phyloP scores from a whole-genome alignment of 2,113 vertebrate species.

The Myiopsitta monachus region DNA sequence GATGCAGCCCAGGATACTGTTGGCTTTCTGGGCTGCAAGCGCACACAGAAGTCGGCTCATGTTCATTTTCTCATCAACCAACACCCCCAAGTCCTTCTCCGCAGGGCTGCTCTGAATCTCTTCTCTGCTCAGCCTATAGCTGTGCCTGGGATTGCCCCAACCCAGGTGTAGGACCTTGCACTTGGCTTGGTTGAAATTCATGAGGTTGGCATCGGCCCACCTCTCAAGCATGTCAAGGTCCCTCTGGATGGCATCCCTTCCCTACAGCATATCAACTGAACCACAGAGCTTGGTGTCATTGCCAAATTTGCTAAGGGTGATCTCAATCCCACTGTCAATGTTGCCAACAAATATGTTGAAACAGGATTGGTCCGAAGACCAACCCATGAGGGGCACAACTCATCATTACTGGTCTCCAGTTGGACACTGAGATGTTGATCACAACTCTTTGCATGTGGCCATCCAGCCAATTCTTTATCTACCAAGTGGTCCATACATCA shows the following conservation, averaged over 20 bases:
- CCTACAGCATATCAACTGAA: neutral
- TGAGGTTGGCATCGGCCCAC: neutral
- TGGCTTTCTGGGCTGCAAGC: neutral
- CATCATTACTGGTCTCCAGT: neutral
- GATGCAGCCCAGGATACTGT: neutral
- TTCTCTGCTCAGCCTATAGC: neutral
- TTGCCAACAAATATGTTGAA: neutral
- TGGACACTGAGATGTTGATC: neutral
- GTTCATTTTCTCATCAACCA: neutral
- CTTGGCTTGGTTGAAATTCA: neutral
- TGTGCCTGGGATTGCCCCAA: neutral
- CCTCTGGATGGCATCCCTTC: neutral
- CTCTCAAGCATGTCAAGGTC: neutral
- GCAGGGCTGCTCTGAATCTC: neutral
- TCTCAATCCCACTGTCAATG: neutral
- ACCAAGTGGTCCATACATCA: neutral
- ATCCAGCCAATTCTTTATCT: neutral
- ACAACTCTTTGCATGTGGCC: neutral
- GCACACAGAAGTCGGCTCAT: neutral
- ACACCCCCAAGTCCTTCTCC: neutral
- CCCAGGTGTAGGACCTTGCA: neutral
- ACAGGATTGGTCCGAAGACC: neutral
- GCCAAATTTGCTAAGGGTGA: neutral
- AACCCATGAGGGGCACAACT: neutral
- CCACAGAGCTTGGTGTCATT: neutral